Evolutionary conservation across 1,140 invertebrate genomes (phyloP).

Genomic region (Andrena cerasifolii): DNA sequence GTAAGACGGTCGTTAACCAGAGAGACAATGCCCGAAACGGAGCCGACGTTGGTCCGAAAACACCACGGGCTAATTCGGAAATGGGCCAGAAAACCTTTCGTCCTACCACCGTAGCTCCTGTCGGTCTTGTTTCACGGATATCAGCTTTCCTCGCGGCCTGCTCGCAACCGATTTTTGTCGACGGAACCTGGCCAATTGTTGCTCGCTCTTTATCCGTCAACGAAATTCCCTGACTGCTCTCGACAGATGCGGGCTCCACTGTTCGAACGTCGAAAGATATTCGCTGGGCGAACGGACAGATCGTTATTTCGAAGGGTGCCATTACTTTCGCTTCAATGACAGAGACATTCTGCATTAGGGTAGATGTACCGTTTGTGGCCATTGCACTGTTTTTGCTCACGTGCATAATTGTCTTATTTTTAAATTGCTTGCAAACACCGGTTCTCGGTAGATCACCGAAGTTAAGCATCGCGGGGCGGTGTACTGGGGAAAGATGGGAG

Average conservation of each 20-base stretch:
- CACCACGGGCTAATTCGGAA: slow-evolving; percentile 12
- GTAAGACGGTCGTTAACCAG: slow-evolving; percentile 50
- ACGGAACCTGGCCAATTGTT: slow-evolving; percentile 8
- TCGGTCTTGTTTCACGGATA: slow-evolving; percentile 49
- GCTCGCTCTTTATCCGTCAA: neutral
- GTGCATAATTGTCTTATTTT: too few relatives aligned
- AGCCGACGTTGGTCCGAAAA: neutral
- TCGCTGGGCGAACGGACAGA: neutral
- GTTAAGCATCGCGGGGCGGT: too few relatives aligned
- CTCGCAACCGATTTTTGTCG: slow-evolving; percentile 21
- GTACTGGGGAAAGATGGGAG: too few relatives aligned
- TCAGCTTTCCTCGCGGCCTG: slow-evolving; percentile 51
- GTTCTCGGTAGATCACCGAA: too few relatives aligned
- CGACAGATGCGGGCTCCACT: neutral
- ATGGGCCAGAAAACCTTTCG: slow-evolving; percentile 21
- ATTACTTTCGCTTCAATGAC: neutral
- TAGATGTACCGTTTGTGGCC: too few relatives aligned
- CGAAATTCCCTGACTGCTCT: neutral
- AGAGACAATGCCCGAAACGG: slow-evolving; percentile 35
- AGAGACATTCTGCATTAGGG: too few relatives aligned
- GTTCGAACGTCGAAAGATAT: neutral
- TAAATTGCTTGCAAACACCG: too few relatives aligned
- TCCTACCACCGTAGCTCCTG: neutral
- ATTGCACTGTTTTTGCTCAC: too few relatives aligned
- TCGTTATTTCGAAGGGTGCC: neutral